Evolutionary conservation across 2,888 invertebrate species (phyloP).

Genomic region (Athrips mouffetella): DNA sequence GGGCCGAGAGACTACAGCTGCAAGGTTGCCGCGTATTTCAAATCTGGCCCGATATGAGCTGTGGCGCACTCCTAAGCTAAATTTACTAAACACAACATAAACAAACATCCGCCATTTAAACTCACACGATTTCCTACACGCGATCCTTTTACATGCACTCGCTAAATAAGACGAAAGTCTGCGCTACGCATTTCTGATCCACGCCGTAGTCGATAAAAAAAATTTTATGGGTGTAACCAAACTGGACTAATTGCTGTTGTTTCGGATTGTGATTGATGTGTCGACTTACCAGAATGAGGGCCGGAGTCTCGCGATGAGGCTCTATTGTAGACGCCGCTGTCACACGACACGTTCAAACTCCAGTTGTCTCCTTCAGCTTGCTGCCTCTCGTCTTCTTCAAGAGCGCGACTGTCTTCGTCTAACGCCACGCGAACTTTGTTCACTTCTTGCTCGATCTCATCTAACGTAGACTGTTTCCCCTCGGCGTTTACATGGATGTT

Average conservation of each 20-base stretch:
- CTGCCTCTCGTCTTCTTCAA: slow-evolving; percentile 67
- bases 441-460: slow-evolving; percentile 72
- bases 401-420: slow-evolving; percentile 71
- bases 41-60: slow-evolving; percentile 71
- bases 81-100: slow-evolving; percentile 72
- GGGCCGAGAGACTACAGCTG: slow-evolving; percentile 54
- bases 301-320: slow-evolving; percentile 75
- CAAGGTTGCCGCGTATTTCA: slow-evolving; percentile 71
- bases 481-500: slow-evolving; percentile 50
- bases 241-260: slow-evolving; percentile 29
- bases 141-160: slow-evolving; percentile 49
- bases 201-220: slow-evolving; percentile 52
- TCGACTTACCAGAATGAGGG: slow-evolving; percentile 72
- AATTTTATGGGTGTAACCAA: slow-evolving; percentile 50
- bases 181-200: slow-evolving; percentile 39
- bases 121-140: slow-evolving; percentile 51
- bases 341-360: slow-evolving; percentile 76
- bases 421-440: slow-evolving; percentile 71
- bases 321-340: slow-evolving; percentile 80
- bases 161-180: slow-evolving; percentile 57
- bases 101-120: slow-evolving; percentile 61
- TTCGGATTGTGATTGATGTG: slow-evolving; percentile 28
- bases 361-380: slow-evolving; percentile 71
- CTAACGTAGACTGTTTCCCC: slow-evolving; percentile 64
- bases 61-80: slow-evolving; percentile 66